Conservation (phyloP, 2,888 invertebrate species). For the Andricus curvator region DNA sequence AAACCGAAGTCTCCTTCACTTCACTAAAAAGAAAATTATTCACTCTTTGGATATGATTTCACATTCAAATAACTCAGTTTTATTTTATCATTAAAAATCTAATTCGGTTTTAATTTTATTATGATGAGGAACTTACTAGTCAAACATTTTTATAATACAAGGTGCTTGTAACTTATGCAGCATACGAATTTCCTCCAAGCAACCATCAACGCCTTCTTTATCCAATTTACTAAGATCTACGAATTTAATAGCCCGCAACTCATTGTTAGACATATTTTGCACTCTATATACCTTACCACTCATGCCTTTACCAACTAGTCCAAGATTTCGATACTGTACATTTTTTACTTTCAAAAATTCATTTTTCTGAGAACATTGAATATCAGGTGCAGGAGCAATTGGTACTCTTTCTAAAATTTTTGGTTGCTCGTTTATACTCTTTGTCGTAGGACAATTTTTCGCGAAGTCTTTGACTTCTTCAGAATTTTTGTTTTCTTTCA, state of each 20-base stretch:
- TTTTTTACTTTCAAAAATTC: conserved; percentile 84
- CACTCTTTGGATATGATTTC: background rate
- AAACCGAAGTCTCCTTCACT: conserved; percentile 80
- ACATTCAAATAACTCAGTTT: background rate
- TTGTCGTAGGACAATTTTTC: conserved; percentile 15
- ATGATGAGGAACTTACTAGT: conserved; percentile 85
- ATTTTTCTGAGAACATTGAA: conserved; percentile 58
- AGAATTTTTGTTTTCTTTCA: conserved; percentile 13
- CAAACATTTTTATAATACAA: conserved; percentile 90
- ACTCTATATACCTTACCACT: conserved; percentile 90
- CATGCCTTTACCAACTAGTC: conserved; percentile 92
- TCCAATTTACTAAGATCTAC: conserved; percentile 88
- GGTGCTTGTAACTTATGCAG: conserved; percentile 90
- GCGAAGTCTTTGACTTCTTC: conserved; percentile 18
- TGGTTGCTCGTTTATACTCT: conserved; percentile 19
- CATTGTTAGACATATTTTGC: conserved; percentile 84
- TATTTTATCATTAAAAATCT: too few relatives aligned
- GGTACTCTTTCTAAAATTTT: conserved; percentile 59
- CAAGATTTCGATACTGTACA: conserved; percentile 86
- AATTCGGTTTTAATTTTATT: too few relatives aligned
- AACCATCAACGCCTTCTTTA: conserved; percentile 86
- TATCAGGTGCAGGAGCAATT: conserved; percentile 57
- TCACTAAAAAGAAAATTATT: conserved; percentile 82
- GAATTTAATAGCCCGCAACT: conserved; percentile 88
- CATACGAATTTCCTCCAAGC: conserved; percentile 93